These are phyloP conservation scores for Cheilosia soror DNA, from an alignment of 2,888 invertebrate genomes.

Conservation along the genomic window DNA sequence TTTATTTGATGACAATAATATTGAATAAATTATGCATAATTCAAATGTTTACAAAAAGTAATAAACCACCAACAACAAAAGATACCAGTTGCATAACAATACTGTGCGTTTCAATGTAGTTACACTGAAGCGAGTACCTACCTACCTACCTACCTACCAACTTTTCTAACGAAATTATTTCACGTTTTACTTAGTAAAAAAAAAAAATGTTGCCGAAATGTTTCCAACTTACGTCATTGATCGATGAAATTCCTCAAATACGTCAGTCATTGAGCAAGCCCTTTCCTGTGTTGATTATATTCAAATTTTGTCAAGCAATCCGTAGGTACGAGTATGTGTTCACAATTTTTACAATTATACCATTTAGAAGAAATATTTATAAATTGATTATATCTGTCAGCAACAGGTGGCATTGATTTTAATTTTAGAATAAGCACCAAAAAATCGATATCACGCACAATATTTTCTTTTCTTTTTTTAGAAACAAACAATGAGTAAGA, in stretches of 20 bases:
- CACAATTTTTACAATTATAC: neutral
- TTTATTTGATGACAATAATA: no score
- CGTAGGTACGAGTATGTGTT: neutral
- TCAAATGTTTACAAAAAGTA: no score
- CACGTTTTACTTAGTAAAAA: neutral
- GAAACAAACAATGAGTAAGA: neutral
- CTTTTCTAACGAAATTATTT: neutral
- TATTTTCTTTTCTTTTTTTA: neutral
- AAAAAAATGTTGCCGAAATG: neutral
- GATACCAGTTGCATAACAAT: neutral
- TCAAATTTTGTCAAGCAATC: no score
- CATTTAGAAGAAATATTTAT: neutral
- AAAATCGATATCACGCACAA: constrained; percentile 3
- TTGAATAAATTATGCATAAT: no score
- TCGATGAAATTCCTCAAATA: neutral
- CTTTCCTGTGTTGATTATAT: no score
- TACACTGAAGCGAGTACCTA: neutral
- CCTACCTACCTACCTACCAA: neutral
- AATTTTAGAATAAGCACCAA: constrained; percentile 29
- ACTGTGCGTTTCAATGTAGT: neutral
- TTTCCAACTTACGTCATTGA: constrained; percentile 10
- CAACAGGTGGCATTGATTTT: constrained; percentile 56
- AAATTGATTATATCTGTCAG: constrained; percentile 21
- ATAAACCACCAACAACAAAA: neutral
- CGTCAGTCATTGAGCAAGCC: neutral